Evolutionary conservation across 2,888 invertebrate species (phyloP).

Genomic region (Cerceris rybyensis): DNA sequence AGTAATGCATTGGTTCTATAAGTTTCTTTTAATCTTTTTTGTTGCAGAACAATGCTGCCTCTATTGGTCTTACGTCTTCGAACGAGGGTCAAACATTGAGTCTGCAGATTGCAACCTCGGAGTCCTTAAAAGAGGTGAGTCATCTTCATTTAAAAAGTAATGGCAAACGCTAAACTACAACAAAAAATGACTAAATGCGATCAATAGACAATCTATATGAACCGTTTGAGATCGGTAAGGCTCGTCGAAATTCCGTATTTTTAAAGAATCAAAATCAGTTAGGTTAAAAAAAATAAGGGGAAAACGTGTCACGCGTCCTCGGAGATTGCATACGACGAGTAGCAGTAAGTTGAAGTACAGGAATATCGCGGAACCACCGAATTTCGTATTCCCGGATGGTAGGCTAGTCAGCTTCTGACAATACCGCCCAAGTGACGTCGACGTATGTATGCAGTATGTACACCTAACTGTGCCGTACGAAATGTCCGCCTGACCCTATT

Average conservation of each 20-base stretch:
- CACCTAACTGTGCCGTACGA: conserved; percentile 71
- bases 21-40: too few relatives aligned
- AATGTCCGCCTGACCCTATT: conserved; percentile 72
- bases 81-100: too few relatives aligned
- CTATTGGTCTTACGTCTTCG: too few relatives aligned
- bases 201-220: too few relatives aligned
- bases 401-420: conserved; percentile 76
- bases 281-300: conserved; percentile 41
- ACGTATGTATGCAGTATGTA: conserved; percentile 59
- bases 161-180: too few relatives aligned
- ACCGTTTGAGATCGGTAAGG: too few relatives aligned
- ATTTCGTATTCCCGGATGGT: conserved; percentile 78
- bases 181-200: too few relatives aligned
- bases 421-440: conserved; percentile 78
- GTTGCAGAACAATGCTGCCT: too few relatives aligned
- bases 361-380: conserved; percentile 65
- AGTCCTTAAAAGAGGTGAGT: too few relatives aligned
- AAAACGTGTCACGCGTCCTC: conserved; percentile 42
- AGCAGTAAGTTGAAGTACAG: conserved; percentile 36
- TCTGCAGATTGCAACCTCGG: too few relatives aligned
- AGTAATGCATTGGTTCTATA: conserved; percentile 27
- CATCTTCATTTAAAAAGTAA: too few relatives aligned
- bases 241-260: not conserved
- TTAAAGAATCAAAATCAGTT: not conserved
- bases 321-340: conserved; percentile 42